Percentiles rank a stretch among this genome's conserved stretches.
Evolutionary conservation across 1,140 invertebrate species (phyloP).

Genomic region (Elymnias hypermnestra): DNA sequence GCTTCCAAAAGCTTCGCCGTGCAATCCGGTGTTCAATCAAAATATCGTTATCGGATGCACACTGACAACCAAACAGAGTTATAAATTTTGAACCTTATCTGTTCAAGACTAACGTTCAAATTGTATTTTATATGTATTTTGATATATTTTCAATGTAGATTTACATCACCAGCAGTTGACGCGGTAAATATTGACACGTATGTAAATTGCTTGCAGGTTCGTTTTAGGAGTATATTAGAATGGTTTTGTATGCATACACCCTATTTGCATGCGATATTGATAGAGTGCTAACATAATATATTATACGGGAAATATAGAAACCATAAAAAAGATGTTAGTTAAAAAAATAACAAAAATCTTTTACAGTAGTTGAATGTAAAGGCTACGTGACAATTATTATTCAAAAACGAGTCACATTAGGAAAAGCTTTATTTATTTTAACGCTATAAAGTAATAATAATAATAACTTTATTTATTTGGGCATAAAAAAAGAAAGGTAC

Average conservation of each 20-base stretch:
- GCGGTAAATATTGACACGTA: slow-evolving; percentile 31
- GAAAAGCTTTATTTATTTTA: no score
- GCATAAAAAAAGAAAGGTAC: no score
- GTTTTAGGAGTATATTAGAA: neutral
- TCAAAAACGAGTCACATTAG: no score
- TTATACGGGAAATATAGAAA: no score
- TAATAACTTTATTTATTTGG: no score
- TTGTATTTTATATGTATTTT: neutral
- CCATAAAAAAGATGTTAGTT: no score
- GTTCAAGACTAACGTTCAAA: neutral
- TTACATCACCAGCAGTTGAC: slow-evolving; percentile 9
- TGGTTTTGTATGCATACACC: neutral
- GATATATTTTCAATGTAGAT: neutral
- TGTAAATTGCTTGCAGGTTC: slow-evolving; percentile 31
- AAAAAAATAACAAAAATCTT: no score
- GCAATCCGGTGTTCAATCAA: slow-evolving; percentile 24
- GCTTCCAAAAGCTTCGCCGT: slow-evolving; percentile 3
- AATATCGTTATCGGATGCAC: slow-evolving; percentile 20
- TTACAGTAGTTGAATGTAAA: no score
- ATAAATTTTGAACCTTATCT: slow-evolving; percentile 4
- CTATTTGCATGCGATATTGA: no score
- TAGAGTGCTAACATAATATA: no score
- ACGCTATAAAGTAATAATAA: no score
- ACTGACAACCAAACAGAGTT: neutral
- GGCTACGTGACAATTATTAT: no score